phyloP scores from a whole-genome alignment of 2,113 vertebrate species.

The Zingel zingel region DNA sequence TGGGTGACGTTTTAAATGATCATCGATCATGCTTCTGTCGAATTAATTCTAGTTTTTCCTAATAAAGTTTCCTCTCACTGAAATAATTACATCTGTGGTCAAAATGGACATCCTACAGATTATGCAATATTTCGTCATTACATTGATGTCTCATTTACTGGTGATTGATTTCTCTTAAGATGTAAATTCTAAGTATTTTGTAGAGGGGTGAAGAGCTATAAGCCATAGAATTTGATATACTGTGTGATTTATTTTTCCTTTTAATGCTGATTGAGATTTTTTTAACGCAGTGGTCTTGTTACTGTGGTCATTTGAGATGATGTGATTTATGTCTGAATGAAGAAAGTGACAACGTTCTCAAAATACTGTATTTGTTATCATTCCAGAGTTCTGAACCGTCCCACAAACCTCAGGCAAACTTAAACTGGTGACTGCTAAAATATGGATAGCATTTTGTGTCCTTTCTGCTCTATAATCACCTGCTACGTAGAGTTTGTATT shows the following conservation, averaged over 20 bases:
- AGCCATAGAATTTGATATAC: neutral
- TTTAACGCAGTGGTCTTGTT: neutral
- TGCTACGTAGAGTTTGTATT: neutral
- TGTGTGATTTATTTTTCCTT: neutral
- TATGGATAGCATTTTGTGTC: neutral
- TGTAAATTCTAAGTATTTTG: neutral
- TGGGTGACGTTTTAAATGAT: conserved; percentile 13
- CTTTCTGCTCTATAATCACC: neutral
- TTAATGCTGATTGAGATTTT: neutral
- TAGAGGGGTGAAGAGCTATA: neutral
- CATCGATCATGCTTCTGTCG: neutral
- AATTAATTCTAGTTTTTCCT: neutral
- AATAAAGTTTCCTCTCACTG: neutral
- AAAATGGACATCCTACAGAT: neutral
- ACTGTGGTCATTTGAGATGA: neutral
- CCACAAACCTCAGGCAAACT: conserved; percentile 49
- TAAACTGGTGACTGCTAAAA: neutral
- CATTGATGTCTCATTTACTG: neutral
- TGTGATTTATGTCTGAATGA: neutral
- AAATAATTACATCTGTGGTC: neutral
- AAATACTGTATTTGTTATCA: conserved; percentile 12
- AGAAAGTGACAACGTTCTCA: neutral
- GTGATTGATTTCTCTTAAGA: neutral
- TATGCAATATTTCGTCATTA: conserved; percentile 15
- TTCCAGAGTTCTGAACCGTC: conserved; percentile 22